Percentiles rank a stretch among this genome's conserved stretches.
Evolutionary conservation across 2,113 vertebrate species (phyloP).

Genomic region (Athene cunicularia): DNA sequence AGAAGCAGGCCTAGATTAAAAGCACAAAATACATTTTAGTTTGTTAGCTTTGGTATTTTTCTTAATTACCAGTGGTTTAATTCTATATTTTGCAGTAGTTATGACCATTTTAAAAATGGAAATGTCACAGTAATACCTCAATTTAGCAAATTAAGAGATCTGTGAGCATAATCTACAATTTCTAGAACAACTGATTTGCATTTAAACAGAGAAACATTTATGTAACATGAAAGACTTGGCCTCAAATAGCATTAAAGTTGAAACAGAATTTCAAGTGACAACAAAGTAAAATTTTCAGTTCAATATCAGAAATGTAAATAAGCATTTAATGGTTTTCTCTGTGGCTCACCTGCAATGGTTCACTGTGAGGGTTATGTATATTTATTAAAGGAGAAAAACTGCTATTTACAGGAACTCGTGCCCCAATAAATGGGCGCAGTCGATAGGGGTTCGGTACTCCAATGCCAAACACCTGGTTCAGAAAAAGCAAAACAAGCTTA

Average conservation of each 20-base stretch:
- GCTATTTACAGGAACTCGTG: conserved; percentile 97
- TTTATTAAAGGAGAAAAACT: conserved; percentile 98
- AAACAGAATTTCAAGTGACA: not conserved
- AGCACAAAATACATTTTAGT: not conserved
- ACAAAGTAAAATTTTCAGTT: not conserved
- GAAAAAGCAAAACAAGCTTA: not conserved
- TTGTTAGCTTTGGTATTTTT: not conserved
- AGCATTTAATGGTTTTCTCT: not conserved
- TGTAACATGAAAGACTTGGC: not conserved
- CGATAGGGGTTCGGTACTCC: conserved; percentile 97
- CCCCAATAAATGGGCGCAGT: conserved; percentile 94
- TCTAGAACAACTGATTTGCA: not conserved
- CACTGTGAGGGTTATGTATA: conserved; percentile 97
- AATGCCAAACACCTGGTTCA: conserved; percentile 95
- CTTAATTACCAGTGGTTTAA: not conserved
- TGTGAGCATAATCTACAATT: not conserved
- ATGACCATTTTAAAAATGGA: not conserved
- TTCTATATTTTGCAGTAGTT: not conserved
- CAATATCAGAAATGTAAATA: not conserved
- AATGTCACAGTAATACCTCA: not conserved
- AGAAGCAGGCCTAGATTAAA: not conserved
- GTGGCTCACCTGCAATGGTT: conserved; percentile 90
- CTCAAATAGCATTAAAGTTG: not conserved
- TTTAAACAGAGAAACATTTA: not conserved
- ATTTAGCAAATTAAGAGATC: not conserved